These are phyloP conservation scores for Caenorhabditis auriculariae DNA, from an alignment of 2,888 invertebrate species.

Conservation along the genomic window DNA sequence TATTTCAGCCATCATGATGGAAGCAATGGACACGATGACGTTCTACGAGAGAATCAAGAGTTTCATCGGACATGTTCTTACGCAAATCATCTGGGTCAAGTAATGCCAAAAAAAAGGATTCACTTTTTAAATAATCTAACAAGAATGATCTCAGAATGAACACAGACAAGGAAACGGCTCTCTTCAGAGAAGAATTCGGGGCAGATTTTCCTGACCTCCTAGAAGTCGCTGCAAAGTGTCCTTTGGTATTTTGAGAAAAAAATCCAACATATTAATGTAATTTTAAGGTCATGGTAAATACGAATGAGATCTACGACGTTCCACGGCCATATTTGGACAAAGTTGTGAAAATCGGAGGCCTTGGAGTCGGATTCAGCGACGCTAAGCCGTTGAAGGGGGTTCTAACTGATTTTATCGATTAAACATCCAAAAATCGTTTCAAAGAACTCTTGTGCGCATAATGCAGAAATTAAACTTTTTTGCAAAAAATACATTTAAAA, in stretches of 20 bases:
- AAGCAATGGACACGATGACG: conserved; percentile 41
- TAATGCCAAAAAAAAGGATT: background rate
- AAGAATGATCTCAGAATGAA: conserved; percentile 7
- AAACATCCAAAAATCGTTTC: no score
- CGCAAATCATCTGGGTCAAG: conserved; percentile 11
- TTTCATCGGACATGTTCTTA: conserved; percentile 39
- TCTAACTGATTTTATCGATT: background rate
- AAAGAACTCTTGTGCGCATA: no score
- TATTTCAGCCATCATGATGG: conserved; percentile 43
- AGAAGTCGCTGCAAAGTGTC: conserved; percentile 14
- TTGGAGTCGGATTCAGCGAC: conserved; percentile 31
- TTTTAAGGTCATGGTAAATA: conserved; percentile 36
- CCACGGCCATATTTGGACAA: conserved; percentile 44
- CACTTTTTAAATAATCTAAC: no score
- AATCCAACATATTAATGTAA: background rate
- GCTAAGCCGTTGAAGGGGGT: conserved; percentile 29
- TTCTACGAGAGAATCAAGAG: conserved; percentile 44
- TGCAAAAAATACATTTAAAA: no score
- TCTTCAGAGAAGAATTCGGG: conserved; percentile 32
- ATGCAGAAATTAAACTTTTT: no score
- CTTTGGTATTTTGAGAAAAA: conserved; percentile 1
- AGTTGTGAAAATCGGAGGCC: conserved; percentile 43
- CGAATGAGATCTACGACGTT: conserved; percentile 44
- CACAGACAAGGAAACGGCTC: conserved; percentile 18
- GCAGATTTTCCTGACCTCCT: conserved; percentile 40